Evolutionary conservation across 2,113 vertebrate genomes (phyloP).

Genomic region (Proterorhinus semilunaris): DNA sequence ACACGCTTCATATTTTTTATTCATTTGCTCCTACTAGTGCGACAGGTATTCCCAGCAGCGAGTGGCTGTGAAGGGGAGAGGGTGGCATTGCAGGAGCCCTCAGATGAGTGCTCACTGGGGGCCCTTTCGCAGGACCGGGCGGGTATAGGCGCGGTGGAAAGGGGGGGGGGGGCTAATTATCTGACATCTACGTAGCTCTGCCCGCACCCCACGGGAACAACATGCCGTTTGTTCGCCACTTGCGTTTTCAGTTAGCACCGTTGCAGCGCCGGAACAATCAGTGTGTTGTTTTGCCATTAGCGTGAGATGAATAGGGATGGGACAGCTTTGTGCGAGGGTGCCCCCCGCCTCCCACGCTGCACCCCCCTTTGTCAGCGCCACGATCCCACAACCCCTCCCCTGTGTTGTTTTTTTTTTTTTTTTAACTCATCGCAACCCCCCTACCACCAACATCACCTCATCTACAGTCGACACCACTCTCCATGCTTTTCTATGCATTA

Average conservation of each 20-base stretch:
- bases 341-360: conserved; percentile 25
- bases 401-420: conserved; percentile 16
- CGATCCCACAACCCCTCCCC: conserved; percentile 1
- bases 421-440: conserved; percentile 41
- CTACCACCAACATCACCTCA: conserved; percentile 11
- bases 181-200: conserved; percentile 69
- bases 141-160: neutral
- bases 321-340: conserved; percentile 67
- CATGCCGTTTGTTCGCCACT: conserved; percentile 71
- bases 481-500: conserved; percentile 35
- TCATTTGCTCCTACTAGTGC: conserved; percentile 27
- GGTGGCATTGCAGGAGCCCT: conserved; percentile 21
- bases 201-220: conserved; percentile 71
- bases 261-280: conserved; percentile 75
- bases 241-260: conserved; percentile 73
- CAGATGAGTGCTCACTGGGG: conserved; percentile 51
- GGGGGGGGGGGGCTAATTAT: conserved; percentile 72
- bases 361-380: neutral
- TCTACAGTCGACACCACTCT: conserved; percentile 10
- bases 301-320: conserved; percentile 79
- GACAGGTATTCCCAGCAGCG: conserved; percentile 67
- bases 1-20: conserved; percentile 20
- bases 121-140: conserved; percentile 18
- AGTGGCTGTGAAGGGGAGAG: neutral
- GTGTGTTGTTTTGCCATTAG: conserved; percentile 77